Percentiles rank a stretch among this genome's conserved stretches.
Evolutionary conservation across 37 sponge, comb jelly and placozoan species (phyloP).

Genomic region (Ephydatia muelleri): DNA sequence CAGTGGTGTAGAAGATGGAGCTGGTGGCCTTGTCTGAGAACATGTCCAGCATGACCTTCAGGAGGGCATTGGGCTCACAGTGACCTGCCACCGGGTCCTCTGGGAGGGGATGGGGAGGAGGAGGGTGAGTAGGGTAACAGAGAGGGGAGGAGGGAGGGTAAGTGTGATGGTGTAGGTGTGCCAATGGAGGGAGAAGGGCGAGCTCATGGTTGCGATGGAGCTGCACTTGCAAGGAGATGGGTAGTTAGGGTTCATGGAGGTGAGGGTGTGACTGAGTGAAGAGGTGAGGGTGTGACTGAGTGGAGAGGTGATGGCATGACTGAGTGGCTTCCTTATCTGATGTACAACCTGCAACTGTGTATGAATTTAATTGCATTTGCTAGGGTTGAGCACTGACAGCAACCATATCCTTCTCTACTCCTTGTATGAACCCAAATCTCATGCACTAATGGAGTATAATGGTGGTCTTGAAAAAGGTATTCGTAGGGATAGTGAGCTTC

Average conservation of each 20-base stretch:
- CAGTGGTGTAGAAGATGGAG: conserved; percentile 84
- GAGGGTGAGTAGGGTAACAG: neutral
- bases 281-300: neutral
- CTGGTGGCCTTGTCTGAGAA: conserved; percentile 57
- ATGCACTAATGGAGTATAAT: no score
- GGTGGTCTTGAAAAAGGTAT: no score
- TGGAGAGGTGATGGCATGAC: neutral
- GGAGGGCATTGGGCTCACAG: conserved; percentile 70
- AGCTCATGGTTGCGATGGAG: neutral
- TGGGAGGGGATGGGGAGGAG: conserved; percentile 10
- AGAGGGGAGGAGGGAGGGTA: neutral
- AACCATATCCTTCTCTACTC: no score
- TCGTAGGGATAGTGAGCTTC: no score
- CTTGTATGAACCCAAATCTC: no score
- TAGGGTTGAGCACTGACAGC: no score
- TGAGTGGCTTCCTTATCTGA: no score
- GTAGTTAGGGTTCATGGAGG: neutral
- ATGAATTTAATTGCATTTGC: no score
- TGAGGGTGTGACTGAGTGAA: neutral
- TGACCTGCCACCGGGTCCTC: conserved; percentile 88
- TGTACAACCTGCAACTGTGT: no score
- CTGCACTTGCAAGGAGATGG: neutral
- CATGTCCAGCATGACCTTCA: conserved; percentile 76
- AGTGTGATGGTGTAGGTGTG: neutral
- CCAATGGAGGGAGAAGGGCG: neutral